Conservation (phyloP, 2,797 vertebrate species). For the Enteromius unitaeniatus region DNA sequence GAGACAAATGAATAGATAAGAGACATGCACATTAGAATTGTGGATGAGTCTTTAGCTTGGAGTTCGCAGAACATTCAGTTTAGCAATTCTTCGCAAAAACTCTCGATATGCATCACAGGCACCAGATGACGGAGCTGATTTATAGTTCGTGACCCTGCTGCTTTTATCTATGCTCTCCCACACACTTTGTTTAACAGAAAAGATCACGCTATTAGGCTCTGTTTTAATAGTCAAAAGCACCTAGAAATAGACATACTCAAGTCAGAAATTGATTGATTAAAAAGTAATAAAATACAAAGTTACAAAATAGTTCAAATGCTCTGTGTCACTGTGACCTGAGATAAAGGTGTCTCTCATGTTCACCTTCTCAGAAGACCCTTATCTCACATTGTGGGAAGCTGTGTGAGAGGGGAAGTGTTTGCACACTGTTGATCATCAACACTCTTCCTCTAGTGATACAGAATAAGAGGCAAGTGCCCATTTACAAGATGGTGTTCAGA, state of each 20-base stretch:
- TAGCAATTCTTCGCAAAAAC: background rate
- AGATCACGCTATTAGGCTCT: background rate
- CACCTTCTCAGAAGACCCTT: conserved; percentile 3
- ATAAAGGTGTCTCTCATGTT: background rate
- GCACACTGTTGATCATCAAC: conserved; percentile 14
- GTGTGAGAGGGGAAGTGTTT: conserved; percentile 17
- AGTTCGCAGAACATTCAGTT: background rate
- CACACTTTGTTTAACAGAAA: background rate
- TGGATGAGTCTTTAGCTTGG: background rate
- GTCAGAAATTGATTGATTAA: background rate
- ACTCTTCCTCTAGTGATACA: conserved; percentile 25
- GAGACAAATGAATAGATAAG: background rate
- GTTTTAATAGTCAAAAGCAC: background rate
- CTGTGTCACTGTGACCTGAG: background rate
- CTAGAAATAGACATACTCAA: background rate
- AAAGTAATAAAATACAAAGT: background rate
- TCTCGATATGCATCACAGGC: background rate
- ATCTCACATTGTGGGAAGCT: background rate
- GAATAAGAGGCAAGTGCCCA: conserved; percentile 1
- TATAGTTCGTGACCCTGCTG: background rate
- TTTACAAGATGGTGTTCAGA: conserved; percentile 1
- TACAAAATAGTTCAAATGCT: background rate
- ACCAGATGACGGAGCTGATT: background rate
- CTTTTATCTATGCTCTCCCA: background rate
- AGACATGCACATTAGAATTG: background rate